Conservation (phyloP, 2,113 vertebrate genomes). For the Brachypteracias leptosomus region DNA sequence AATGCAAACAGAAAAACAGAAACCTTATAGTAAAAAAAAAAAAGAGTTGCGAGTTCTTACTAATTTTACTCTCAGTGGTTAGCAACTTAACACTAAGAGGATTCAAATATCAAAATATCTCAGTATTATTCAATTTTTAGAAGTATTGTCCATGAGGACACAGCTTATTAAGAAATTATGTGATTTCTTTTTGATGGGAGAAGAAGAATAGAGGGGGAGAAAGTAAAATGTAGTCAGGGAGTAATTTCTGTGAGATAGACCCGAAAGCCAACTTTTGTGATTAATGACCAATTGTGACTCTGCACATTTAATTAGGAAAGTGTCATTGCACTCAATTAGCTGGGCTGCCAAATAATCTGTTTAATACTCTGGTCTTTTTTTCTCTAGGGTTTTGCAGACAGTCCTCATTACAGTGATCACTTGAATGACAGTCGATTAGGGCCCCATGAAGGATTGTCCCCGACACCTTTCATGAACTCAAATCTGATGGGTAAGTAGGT, state of each 20-base stretch:
- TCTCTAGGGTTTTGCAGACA: slow-evolving; percentile 94
- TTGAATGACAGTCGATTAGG: slow-evolving; percentile 99
- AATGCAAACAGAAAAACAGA: not conserved
- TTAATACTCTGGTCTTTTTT: slow-evolving; percentile 88
- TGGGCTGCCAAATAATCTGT: slow-evolving; percentile 84
- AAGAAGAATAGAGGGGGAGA: not conserved
- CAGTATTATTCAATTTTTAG: not conserved
- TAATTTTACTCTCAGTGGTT: not conserved
- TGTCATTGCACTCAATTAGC: slow-evolving; percentile 84
- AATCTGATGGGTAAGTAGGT: slow-evolving; percentile 98
- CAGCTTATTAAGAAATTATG: not conserved
- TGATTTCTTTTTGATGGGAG: not conserved
- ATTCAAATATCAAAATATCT: slow-evolving; percentile 14
- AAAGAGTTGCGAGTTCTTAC: not conserved
- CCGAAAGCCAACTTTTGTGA: slow-evolving; percentile 67
- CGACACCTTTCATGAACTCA: slow-evolving; percentile 98
- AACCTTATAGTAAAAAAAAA: not conserved
- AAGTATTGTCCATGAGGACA: not conserved
- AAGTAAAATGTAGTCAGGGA: slow-evolving; percentile 4
- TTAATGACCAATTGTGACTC: slow-evolving; percentile 73
- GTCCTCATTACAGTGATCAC: slow-evolving; percentile 97
- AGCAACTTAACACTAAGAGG: not conserved
- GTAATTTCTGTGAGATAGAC: slow-evolving; percentile 34
- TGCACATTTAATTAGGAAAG: slow-evolving; percentile 80
- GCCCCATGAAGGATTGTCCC: slow-evolving; percentile 96